These are phyloP conservation scores for Troides aeacus DNA, from an alignment of 2,888 invertebrate genomes.

Conservation along the genomic window DNA sequence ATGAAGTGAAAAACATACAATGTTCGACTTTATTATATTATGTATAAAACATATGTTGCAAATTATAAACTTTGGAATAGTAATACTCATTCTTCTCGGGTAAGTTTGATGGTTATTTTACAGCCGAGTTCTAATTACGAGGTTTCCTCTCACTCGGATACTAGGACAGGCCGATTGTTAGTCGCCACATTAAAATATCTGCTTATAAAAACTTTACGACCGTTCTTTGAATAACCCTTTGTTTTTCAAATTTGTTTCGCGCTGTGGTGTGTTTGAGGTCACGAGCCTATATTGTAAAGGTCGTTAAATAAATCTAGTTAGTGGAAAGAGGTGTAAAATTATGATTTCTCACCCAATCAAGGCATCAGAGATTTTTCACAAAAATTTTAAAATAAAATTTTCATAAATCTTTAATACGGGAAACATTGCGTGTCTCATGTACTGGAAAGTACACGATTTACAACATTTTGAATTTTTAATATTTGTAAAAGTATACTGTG, in stretches of 20 bases:
- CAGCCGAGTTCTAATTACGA: conserved; percentile 72
- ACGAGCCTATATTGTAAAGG: conserved; percentile 34
- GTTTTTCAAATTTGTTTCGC: conserved; percentile 52
- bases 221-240: conserved; percentile 61
- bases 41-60: conserved; percentile 26
- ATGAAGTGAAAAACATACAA: conserved; percentile 29
- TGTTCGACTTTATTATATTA: conserved; percentile 37
- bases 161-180: conserved; percentile 67
- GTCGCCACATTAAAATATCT: conserved; percentile 56
- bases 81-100: conserved; percentile 62
- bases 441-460: too few species aligned
- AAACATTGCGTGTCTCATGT: too few species aligned
- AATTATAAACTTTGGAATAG: conserved; percentile 39
- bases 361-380: not conserved
- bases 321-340: conserved; percentile 29
- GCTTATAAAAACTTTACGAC: conserved; percentile 63
- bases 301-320: conserved; percentile 27
- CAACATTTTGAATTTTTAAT: too few species aligned
- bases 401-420: not conserved
- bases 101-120: conserved; percentile 77
- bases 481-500: too few species aligned
- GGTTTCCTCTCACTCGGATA: conserved; percentile 65
- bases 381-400: not conserved
- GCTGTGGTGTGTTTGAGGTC: conserved; percentile 34
- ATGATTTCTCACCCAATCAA: not conserved